Base-by-base conservation (phyloP, 2,888 invertebrate species). In the Bombylius discolor region DNA sequence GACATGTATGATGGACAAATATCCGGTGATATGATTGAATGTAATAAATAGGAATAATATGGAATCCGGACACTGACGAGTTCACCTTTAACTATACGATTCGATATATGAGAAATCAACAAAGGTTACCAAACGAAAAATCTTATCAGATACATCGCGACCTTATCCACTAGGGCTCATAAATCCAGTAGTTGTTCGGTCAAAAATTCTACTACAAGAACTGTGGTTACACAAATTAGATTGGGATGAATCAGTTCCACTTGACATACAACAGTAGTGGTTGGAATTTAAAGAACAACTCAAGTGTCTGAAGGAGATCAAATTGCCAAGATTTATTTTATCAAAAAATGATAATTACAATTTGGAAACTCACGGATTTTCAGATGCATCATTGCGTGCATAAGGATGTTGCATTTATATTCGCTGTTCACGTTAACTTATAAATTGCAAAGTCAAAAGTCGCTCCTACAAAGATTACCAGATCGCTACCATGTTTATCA, bases 301-400 rank as follows among this genome's bases (percentile, higher is more conserved):
- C 7, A 34, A 36, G 34, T 31, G n/a, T 5, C 14, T 49, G 5
- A 49, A 34, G 12, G 1, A 9, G 3, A 1, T 49, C 5, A 33
- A 49, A 34, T 9, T 49, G 32, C 49, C 49, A 12, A 1, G 36
- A 2, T n/a, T 12, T 3, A 45, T 33, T 11, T 8, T 52, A 11
- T 45, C 32, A 42, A 33, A 32, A 33, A 44, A 44, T 12, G 3
- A 48, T 48, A 23, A 36, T 36, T 33, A 48, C 23, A 50, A n/a
- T 39, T 51, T 51, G 42, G 53, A 45, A n/a, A 42, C 56, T 32
- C 52, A 58, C 46, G 55, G 53, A 8, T 59, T 59, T 32, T 52
- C 55, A 12, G 59, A 59, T 36, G 56, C 56, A 14, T 58, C 54
- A 11, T 46, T 52, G 33, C 46, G 51, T 47, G 59, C 56, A 5